Evolutionary conservation across 2,888 invertebrate species (phyloP), one percentile per base, ranked within the genome.

Genomic region (Polietes domitor): DNA sequence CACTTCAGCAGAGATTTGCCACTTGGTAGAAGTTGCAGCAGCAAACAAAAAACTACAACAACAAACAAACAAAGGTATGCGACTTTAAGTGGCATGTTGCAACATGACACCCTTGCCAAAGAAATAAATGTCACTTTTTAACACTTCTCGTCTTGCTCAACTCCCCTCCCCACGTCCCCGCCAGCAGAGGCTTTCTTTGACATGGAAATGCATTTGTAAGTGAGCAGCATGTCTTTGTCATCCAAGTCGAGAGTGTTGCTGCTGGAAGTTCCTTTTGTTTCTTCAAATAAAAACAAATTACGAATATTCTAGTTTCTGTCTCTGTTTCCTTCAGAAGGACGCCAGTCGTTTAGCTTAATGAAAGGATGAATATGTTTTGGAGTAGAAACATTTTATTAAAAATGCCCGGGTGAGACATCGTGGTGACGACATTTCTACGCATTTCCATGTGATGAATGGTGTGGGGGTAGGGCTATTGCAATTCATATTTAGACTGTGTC

Each of bases 81-180:
- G 65, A 78, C 80, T 80, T 26, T 72, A 84, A 84, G 80, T 84
- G 78, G 75, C 83, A 78, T 80, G 58, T 81, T 84, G 78, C 65
- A 76, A 76, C 76, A 79, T 73, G 78, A 84, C 81, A 84, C 84
- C 78, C 78, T 76, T 28, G 72, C 65, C 63, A 68, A 58, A 26
- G 61, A 75, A 70, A 70, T 80, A 74, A 80, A 77, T 80, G 80
- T 47, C 83, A 80, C 43, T 21, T 72, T 77, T 17, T 73, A 50
- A 17, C 70, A 43, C 26, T 73, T 58, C 76, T 75, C 19, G n/a
- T 43, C 17, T 68, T 24, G 26, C 41, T 21, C 24, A 12, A 26
- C 58, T 61, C 6, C 15, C n/a, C 61, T 28, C 28, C n/a, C 47
- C n/a, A 32, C n/a, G n/a, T n/a, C n/a, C n/a, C 53, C 21, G 21